Conservation (phyloP, 2,113 vertebrate genomes). For the Craseonycteris thonglongyai region DNA sequence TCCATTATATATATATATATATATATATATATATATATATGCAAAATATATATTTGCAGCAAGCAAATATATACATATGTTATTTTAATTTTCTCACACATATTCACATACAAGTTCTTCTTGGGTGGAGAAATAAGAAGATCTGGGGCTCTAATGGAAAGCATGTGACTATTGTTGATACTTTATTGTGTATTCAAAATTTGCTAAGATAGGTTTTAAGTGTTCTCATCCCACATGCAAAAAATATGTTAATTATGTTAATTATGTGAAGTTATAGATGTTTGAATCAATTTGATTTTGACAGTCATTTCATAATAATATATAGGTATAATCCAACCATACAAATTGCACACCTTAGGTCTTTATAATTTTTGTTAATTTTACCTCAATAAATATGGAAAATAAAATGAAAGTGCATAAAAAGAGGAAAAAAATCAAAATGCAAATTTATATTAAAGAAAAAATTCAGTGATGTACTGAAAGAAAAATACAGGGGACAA, state of each 20-base stretch:
- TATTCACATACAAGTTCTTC: background rate
- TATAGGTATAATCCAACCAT: background rate
- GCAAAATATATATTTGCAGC: too few relatives aligned
- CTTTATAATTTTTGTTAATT: background rate
- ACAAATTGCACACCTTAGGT: background rate
- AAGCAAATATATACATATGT: background rate
- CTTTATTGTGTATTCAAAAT: background rate
- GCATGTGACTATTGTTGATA: background rate
- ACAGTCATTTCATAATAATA: background rate
- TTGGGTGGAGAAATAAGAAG: background rate
- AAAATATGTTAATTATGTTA: background rate
- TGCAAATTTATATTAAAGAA: background rate
- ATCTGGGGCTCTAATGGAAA: background rate
- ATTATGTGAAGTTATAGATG: background rate
- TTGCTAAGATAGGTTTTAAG: background rate
- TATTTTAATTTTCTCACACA: background rate
- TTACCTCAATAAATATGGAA: background rate
- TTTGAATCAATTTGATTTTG: background rate
- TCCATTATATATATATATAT: too few relatives aligned
- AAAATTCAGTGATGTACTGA: background rate
- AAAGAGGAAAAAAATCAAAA: background rate
- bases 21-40: background rate
- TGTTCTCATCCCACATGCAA: background rate
- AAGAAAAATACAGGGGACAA: background rate
- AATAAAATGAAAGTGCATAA: background rate